phyloP scores from a whole-genome alignment of 2,888 invertebrate genomes.

The Acanthopleura granulata region DNA sequence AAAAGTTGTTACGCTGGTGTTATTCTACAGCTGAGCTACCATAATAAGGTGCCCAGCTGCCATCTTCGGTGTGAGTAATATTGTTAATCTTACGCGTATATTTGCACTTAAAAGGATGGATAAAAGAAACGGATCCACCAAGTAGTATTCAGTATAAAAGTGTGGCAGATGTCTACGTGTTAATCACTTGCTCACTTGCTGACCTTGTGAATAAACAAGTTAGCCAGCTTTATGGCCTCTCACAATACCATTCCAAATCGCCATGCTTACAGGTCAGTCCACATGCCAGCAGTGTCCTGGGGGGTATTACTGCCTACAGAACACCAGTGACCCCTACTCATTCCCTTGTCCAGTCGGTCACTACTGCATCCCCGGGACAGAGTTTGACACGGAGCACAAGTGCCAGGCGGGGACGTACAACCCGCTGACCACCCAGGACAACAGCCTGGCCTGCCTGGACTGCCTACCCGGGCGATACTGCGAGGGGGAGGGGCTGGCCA shows the following conservation, averaged over 20 bases:
- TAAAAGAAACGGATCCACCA: too few species aligned
- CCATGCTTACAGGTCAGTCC: conserved; percentile 44
- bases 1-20: too few species aligned
- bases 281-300: conserved; percentile 55
- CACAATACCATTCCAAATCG: not conserved
- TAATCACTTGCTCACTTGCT: not conserved
- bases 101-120: too few species aligned
- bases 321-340: conserved; percentile 49
- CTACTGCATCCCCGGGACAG: conserved; percentile 60
- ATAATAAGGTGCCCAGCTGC: too few species aligned
- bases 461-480: conserved; percentile 64
- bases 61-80: too few species aligned
- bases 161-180: not conserved
- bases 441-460: conserved; percentile 45
- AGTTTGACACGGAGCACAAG: conserved; percentile 48
- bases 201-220: too few species aligned
- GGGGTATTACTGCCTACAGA: conserved; percentile 59
- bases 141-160: too few species aligned
- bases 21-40: too few species aligned
- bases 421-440: conserved; percentile 39
- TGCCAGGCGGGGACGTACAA: conserved; percentile 63
- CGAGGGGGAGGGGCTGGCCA: conserved; percentile 42
- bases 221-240: too few species aligned
- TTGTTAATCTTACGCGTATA: too few species aligned
- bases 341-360: conserved; percentile 50